Percentiles rank a stretch among this genome's conserved stretches.
Conservation (phyloP, 1,140 invertebrate genomes). For the Bombus huntii region DNA sequence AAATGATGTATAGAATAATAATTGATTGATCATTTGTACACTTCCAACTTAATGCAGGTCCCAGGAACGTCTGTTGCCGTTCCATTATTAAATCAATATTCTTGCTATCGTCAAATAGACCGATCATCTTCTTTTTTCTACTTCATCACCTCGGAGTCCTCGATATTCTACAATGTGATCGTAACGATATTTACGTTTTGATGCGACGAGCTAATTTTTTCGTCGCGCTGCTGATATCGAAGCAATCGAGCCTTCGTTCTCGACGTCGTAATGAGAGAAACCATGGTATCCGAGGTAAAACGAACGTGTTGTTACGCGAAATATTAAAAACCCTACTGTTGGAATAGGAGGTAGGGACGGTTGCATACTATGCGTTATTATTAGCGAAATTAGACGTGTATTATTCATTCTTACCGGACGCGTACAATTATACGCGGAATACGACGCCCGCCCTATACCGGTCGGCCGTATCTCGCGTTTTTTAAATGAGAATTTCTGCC, state of each 20-base stretch:
- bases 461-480: conserved; percentile 22
- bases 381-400: conserved; percentile 49
- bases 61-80: neutral
- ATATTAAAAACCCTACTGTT: conserved; percentile 7
- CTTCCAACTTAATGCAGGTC: neutral
- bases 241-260: neutral
- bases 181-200: neutral
- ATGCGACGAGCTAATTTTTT: neutral
- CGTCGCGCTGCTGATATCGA: neutral
- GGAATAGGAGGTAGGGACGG: neutral
- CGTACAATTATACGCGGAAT: conserved; percentile 38
- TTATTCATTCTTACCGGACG: conserved; percentile 44
- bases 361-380: conserved; percentile 27
- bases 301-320: conserved; percentile 19
- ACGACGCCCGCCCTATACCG: neutral
- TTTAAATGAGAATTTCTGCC: conserved; percentile 50
- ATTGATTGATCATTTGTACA: neutral
- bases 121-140: neutral
- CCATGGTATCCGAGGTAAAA: neutral
- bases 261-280: neutral
- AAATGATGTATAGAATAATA: neutral
- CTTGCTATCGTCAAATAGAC: neutral
- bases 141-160: too few relatives aligned
- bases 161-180: neutral
- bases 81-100: neutral